Conservation (phyloP, 1,140 invertebrate genomes). For the Patella vulgata region DNA sequence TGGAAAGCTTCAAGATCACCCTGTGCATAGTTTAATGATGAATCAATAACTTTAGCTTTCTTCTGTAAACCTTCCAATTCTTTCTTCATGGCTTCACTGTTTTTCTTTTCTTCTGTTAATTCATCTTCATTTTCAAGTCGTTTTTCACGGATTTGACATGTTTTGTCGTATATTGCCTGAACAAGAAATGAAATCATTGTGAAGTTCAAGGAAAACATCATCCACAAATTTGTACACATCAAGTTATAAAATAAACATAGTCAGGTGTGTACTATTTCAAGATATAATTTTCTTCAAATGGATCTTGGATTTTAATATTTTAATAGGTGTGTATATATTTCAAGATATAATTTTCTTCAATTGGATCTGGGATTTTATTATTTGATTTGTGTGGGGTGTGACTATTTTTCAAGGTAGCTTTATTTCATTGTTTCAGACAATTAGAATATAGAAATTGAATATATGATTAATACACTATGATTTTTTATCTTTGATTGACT, state of each 20-base stretch:
- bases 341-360: no score
- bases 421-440: no score
- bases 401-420: no score
- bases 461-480: no score
- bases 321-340: no score
- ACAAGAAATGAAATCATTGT: neutral
- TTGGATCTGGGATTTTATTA: no score
- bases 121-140: constrained; percentile 60
- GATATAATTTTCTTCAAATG: no score
- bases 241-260: neutral
- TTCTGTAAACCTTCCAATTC: constrained; percentile 63
- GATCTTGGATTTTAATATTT: no score
- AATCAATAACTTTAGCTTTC: constrained; percentile 63
- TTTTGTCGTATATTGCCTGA: constrained; percentile 61
- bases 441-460: no score
- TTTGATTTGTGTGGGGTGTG: no score
- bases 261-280: no score
- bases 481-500: no score
- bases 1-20: constrained; percentile 67
- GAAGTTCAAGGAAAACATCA: neutral
- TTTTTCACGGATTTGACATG: constrained; percentile 62
- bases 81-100: constrained; percentile 60
- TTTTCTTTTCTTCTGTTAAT: constrained; percentile 65
- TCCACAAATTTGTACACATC: neutral
- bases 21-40: constrained; percentile 59